phyloP scores from a whole-genome alignment of 2,113 vertebrate genomes.

The Pituophis catenifer region DNA sequence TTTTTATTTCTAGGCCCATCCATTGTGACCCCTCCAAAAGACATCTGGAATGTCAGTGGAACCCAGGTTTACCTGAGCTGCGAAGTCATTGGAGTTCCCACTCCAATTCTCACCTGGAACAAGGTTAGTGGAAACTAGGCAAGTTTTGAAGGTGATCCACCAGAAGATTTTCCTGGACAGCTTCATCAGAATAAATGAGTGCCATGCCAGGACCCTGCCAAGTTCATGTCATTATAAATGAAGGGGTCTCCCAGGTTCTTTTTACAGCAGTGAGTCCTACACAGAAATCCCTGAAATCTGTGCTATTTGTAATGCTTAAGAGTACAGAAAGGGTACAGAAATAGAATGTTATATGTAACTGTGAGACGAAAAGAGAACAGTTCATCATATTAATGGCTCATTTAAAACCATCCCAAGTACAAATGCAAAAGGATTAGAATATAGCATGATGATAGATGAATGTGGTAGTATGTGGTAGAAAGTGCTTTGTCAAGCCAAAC shows the following conservation, averaged over 20 bases:
- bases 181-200: not conserved
- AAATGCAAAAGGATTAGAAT: not conserved
- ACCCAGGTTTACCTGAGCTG: slow-evolving; percentile 91
- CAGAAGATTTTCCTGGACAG: not conserved
- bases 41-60: slow-evolving; percentile 88
- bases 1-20: slow-evolving; percentile 72
- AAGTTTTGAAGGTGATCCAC: not conserved
- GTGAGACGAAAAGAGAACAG: not conserved
- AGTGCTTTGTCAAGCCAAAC: not conserved
- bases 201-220: too few relatives aligned
- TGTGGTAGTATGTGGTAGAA: too few relatives aligned
- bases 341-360: not conserved
- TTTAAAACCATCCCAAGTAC: not conserved
- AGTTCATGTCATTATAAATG: not conserved
- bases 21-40: slow-evolving; percentile 86
- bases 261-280: not conserved
- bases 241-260: not conserved
- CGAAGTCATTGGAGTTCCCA: slow-evolving; percentile 89
- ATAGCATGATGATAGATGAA: not conserved
- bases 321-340: not conserved
- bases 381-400: not conserved
- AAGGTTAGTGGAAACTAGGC: slow-evolving; percentile 72
- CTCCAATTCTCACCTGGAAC: slow-evolving; percentile 91
- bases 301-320: not conserved
- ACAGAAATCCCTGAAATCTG: not conserved